Evolutionary conservation across 2,888 invertebrate genomes (phyloP).

Genomic region (Mellilla xanthometata): DNA sequence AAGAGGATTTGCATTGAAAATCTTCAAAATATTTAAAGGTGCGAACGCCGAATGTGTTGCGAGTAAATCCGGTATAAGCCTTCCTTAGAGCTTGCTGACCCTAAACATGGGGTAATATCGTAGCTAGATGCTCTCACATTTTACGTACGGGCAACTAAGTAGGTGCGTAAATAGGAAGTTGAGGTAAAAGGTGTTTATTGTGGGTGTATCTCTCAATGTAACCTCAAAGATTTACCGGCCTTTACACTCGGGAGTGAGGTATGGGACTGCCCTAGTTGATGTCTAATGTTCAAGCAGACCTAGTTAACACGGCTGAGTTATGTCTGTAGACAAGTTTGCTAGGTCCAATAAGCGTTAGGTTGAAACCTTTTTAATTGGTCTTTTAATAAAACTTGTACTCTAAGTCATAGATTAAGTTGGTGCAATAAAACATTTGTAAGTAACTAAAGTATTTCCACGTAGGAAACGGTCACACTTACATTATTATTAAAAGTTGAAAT

Average conservation of each 20-base stretch:
- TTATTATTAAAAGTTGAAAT: too few relatives aligned
- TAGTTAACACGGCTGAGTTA: too few relatives aligned
- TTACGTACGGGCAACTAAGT: slow-evolving; percentile 31
- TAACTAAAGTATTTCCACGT: too few relatives aligned
- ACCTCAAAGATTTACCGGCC: slow-evolving; percentile 24
- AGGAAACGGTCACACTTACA: too few relatives aligned
- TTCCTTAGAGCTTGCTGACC: slow-evolving; percentile 41
- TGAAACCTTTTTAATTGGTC: too few relatives aligned
- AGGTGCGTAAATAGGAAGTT: slow-evolving; percentile 17
- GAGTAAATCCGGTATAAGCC: slow-evolving; percentile 42
- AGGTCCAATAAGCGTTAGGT: too few relatives aligned
- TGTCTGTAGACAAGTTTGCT: too few relatives aligned
- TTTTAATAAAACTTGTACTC: too few relatives aligned
- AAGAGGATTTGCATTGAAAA: slow-evolving; percentile 27
- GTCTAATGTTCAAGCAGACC: slow-evolving; percentile 1
- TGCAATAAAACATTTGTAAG: too few relatives aligned
- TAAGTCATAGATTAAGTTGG: too few relatives aligned
- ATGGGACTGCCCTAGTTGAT: slow-evolving; percentile 1
- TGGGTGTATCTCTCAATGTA: slow-evolving; percentile 23
- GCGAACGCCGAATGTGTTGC: slow-evolving; percentile 37
- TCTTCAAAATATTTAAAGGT: slow-evolving; percentile 39
- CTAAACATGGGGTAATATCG: slow-evolving; percentile 33
- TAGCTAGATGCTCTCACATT: slow-evolving; percentile 35
- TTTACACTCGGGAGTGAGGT: slow-evolving; percentile 12
- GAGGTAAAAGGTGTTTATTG: slow-evolving; percentile 26